Base-by-base conservation (phyloP, 2,888 invertebrate species). In the Limenitis camilla region DNA sequence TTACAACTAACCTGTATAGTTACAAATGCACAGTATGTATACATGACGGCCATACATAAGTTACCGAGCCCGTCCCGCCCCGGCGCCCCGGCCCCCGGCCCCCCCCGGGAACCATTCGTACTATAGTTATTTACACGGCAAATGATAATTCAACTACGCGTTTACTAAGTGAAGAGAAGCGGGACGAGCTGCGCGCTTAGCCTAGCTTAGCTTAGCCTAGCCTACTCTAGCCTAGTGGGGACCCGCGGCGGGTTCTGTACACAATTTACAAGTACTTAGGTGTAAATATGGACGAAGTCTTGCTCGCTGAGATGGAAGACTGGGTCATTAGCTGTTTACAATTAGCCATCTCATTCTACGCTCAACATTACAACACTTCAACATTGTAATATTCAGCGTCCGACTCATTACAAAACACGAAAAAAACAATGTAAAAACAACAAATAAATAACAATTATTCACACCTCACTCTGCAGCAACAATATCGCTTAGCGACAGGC, bases 1-100 rank as follows among this genome's bases (percentile, higher is more conserved):
- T 79, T 77, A 82, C 78, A 62, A 19, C 79, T 83, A 81, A 75
- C 72, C 78, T 78, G 78, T 83, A 83, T 81, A 81, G 80, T 86
- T 85, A 86, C 85, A 85, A 86, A 86, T 85, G 85, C 84, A 83
- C 83, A 83, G 68, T 69, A 69, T 73, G 67, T 70, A 70, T 81
- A 82, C 76, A 80, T 76, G 74, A 74, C 81, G 73, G 77, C 76
- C 76, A 75, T 81, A 82, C 78, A 81, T 76, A 76, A 66, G 63
- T 68, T 67, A 68, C 52, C 62, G 53, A 58, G 64, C 62, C 68
- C 63, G 67, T 63, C 19, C 19, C 19, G 19, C 3, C 19, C 19
- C 19, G 19, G 2, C 19, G 2, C 19, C 28, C 28, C 8, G 40
- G 35, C 8, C 4, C 19, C 7, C 10, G 42, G 8, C 28, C 10